A percentile compares a stretch with the other conserved stretches of the same genome.
Conservation (phyloP, 2,888 invertebrate species). For the Cephus sareptanus region DNA sequence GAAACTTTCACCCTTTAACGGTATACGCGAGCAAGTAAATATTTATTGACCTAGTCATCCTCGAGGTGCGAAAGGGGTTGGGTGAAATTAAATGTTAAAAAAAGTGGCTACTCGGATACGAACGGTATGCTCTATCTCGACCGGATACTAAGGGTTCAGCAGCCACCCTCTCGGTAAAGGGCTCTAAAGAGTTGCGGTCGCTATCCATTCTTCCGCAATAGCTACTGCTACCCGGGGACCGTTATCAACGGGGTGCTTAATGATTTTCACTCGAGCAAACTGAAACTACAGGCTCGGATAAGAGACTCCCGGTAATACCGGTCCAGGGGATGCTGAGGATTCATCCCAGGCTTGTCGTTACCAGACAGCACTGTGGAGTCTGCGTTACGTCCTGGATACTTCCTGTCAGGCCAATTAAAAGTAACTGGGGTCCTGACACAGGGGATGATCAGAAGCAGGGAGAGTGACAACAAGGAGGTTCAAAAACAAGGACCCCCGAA, state of each 20-base stretch:
- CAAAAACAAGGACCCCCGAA: background rate
- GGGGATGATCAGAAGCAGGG: background rate
- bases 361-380: background rate
- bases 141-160: constrained; percentile 30
- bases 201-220: constrained; percentile 51
- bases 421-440: background rate
- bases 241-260: constrained; percentile 47
- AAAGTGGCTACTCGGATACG: background rate
- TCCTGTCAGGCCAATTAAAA: background rate
- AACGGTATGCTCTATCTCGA: constrained; percentile 44
- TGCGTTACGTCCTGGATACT: background rate
- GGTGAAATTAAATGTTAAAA: background rate
- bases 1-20: background rate
- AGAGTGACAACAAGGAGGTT: background rate
- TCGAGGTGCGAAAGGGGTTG: background rate
- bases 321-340: background rate
- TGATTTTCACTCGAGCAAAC: constrained; percentile 51
- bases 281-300: background rate
- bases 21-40: background rate
- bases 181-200: constrained; percentile 44
- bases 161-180: constrained; percentile 37
- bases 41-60: background rate
- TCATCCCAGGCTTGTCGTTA: background rate
- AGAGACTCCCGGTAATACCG: background rate
- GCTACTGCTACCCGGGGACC: constrained; percentile 33